Evolutionary conservation across 2,797 vertebrate genomes (phyloP), one percentile per base, ranked within the genome.

Genomic region (Crenichthys baileyi): DNA sequence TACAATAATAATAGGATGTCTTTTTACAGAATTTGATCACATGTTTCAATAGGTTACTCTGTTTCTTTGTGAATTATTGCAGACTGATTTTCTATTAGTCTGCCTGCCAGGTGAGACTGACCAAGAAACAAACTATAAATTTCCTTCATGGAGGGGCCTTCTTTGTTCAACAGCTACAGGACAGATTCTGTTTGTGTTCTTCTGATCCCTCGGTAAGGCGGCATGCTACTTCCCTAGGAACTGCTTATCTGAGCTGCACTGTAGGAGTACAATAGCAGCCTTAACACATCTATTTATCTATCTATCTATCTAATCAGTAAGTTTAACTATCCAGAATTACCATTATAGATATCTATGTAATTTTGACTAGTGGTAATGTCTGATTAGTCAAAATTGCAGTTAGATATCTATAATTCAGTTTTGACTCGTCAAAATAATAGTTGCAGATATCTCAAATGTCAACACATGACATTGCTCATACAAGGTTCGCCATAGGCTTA

Each of bases 161-260:
- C 80, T 72, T 29, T 81, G 74, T 44, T 60, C 0, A 0, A 0
- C 7, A 77, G 60, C 56, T 13, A 12, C 72, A 72, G 81, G 24
- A 31, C 2, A 4, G 6, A 22, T 31, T 65, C 65, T 74, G 44
- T 0, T 4, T 0, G 18, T 12, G 6, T 41, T 84, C 44, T 53
- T 93, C 53, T 74, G 70, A 58, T 8, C n/a, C 71, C 79, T 89
- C 48, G 91, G 77, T 55, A 93, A 7, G 0, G 91, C 91, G 26
- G 91, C 60, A 1, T 95, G 92, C 77, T 95, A 81, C 72, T 93
- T 95, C 78, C 95, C 95, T 86, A 96, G 87, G 77, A 95, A 96
- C 24, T 90, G 94, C 76, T 96, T 96, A 90, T 96, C 96, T 55
- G 95, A 95, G 83, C 91, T 95, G 82, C 89, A 91, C 95, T 96